Percentiles rank a stretch among this genome's conserved stretches.
phyloP scores from a whole-genome alignment of 2,888 invertebrate genomes.

The Seladonia tumulorum region DNA sequence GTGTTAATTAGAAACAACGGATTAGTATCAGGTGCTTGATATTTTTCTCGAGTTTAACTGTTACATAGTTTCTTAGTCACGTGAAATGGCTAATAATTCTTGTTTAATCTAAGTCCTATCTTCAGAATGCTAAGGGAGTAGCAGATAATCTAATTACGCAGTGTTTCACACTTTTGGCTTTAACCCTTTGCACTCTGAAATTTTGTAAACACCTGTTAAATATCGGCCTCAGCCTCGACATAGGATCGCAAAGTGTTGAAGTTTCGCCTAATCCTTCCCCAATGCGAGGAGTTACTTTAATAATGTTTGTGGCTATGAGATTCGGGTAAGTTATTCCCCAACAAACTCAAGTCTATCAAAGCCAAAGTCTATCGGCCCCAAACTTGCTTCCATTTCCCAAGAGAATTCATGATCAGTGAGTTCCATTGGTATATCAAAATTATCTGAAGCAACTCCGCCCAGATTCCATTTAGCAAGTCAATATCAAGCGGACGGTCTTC shows the following conservation, averaged over 20 bases:
- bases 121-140: no score
- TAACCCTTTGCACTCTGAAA: no score
- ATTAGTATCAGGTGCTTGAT: no score
- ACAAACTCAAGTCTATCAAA: constrained; percentile 8
- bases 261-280: neutral
- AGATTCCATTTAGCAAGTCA: constrained; percentile 4
- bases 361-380: neutral
- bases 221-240: no score
- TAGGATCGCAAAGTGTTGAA: no score
- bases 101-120: no score
- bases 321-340: neutral
- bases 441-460: neutral
- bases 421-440: constrained; percentile 36
- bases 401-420: constrained; percentile 11
- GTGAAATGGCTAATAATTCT: no score
- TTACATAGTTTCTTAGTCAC: no score
- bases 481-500: neutral
- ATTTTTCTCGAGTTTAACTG: no score
- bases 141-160: no score
- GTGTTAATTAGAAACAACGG: no score
- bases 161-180: neutral
- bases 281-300: neutral
- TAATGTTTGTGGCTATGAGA: constrained; percentile 1
- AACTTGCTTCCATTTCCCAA: neutral
- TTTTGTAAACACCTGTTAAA: no score